Evolutionary conservation across 1,140 invertebrate genomes (phyloP), one percentile per base, ranked within the genome.

Genomic region (Heliconius hermathena): DNA sequence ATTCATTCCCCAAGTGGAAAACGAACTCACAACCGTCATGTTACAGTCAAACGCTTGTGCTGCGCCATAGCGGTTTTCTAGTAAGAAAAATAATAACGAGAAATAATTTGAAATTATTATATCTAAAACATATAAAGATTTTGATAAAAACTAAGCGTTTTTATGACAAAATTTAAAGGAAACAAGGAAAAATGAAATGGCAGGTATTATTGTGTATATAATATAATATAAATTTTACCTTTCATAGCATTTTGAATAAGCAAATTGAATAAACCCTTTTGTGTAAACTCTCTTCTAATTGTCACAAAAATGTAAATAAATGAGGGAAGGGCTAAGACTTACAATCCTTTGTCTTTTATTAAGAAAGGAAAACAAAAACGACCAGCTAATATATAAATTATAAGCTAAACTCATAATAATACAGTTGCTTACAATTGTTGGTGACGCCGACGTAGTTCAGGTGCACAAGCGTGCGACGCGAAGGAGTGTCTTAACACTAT

Each of bases 211-310:
- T 46, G 41, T 46, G 13, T 13, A 46, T 46, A 46, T 46, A 16
- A 46, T 16, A 46, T 16, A 46, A 46, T 46, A 46, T 46, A 4
- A 4, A 16, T 52, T 29, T 29, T 66, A 16, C n/a, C 26, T 66
- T 66, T 11, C 22, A 11, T 9, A 66, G n/a, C 26, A 16, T 66
- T 29, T 29, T 26, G 13, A 29, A 29, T 11, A 66, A 66, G 26
- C 60, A 66, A 66, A 66, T 66, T 66, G 26, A 66, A 66, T 66
- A 66, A 66, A 29, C 1, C 60, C 60, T 66, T 66, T 66, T 26
- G 60, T 66, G 22, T 66, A 46, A 66, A 26, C 11, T 29, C 3
- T 20, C 57, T 60, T 11, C 26, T 66, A 66, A 66, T 66, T 66
- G 60, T 66, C 60, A 66, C 11, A 66, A 66, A 29, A 29, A 66